A percentile compares a stretch with the other conserved stretches of the same genome.
Evolutionary conservation across 2,113 vertebrate species (phyloP).

Genomic region (Neotoma lepida): DNA sequence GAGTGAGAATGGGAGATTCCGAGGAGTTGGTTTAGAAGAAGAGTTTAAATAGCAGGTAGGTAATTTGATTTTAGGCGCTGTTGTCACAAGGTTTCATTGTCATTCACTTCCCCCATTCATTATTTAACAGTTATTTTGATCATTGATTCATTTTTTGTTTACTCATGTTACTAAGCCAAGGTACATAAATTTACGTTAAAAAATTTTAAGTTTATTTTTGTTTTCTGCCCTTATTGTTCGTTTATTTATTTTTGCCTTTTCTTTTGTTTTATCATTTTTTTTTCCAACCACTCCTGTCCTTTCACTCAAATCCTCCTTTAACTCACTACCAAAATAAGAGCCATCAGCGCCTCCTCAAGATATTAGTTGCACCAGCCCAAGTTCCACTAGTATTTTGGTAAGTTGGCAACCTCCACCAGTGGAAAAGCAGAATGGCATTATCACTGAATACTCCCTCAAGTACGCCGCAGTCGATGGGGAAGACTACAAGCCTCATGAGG

Average conservation of each 20-base stretch:
- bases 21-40: slow-evolving; percentile 83
- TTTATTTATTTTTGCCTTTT: slow-evolving; percentile 90
- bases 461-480: slow-evolving; percentile 92
- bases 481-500: slow-evolving; percentile 89
- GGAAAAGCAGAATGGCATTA: slow-evolving; percentile 97
- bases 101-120: slow-evolving; percentile 86
- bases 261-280: slow-evolving; percentile 88
- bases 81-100: slow-evolving; percentile 88
- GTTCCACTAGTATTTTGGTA: slow-evolving; percentile 99
- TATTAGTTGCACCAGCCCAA: slow-evolving; percentile 95
- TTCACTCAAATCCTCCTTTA: slow-evolving; percentile 90
- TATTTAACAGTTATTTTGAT: slow-evolving; percentile 83
- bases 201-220: slow-evolving; percentile 87
- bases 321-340: slow-evolving; percentile 93
- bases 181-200: slow-evolving; percentile 85
- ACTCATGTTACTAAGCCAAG: slow-evolving; percentile 90
- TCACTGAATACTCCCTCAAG: slow-evolving; percentile 95
- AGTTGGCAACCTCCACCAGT: slow-evolving; percentile 96
- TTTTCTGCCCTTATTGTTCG: slow-evolving; percentile 88
- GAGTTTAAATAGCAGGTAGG: slow-evolving; percentile 92
- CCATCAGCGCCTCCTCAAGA: slow-evolving; percentile 98
- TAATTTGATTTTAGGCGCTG: slow-evolving; percentile 89
- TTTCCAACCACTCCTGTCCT: slow-evolving; percentile 88
- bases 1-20: slow-evolving; percentile 55
- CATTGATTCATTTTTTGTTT: slow-evolving; percentile 86